Evolutionary conservation across 2,888 invertebrate species (phyloP).

Genomic region (Clitarchus hookeri): DNA sequence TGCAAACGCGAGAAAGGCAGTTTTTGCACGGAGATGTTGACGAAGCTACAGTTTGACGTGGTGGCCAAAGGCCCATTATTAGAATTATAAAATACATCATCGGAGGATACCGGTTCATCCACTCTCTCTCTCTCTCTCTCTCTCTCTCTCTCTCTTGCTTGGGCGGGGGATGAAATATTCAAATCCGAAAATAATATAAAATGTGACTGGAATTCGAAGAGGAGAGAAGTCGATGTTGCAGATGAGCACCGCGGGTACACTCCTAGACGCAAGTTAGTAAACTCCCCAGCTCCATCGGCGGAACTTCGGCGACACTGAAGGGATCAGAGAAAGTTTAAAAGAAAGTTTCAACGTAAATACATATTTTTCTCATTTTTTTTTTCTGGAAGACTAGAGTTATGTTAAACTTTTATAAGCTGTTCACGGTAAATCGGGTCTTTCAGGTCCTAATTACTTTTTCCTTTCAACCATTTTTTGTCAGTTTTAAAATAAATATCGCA

Average conservation of each 20-base stretch:
- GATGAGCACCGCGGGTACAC: background rate
- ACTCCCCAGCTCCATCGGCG: background rate
- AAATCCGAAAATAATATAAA: conserved; percentile 23
- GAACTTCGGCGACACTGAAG: too few relatives aligned
- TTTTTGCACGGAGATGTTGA: background rate
- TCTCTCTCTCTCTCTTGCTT: too few relatives aligned
- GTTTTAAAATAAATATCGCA: too few relatives aligned
- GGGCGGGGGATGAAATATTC: conserved; percentile 21
- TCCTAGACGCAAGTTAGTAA: background rate
- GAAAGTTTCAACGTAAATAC: too few relatives aligned
- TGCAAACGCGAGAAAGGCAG: background rate
- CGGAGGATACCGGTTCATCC: background rate
- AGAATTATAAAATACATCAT: conserved; percentile 23
- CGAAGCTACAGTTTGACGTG: background rate
- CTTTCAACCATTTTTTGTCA: too few relatives aligned
- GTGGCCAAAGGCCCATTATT: conserved; percentile 19
- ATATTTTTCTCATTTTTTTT: too few relatives aligned
- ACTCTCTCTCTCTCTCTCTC: too few relatives aligned
- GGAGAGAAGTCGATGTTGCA: background rate
- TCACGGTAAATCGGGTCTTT: too few relatives aligned
- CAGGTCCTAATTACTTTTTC: too few relatives aligned
- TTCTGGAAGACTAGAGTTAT: too few relatives aligned
- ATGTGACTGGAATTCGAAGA: conserved; percentile 19
- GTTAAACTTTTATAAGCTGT: too few relatives aligned
- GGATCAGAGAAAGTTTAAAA: too few relatives aligned